These are phyloP conservation scores for Caenorhabditis remanei DNA, from an alignment of 1,140 invertebrate species.

Conservation along the genomic window DNA sequence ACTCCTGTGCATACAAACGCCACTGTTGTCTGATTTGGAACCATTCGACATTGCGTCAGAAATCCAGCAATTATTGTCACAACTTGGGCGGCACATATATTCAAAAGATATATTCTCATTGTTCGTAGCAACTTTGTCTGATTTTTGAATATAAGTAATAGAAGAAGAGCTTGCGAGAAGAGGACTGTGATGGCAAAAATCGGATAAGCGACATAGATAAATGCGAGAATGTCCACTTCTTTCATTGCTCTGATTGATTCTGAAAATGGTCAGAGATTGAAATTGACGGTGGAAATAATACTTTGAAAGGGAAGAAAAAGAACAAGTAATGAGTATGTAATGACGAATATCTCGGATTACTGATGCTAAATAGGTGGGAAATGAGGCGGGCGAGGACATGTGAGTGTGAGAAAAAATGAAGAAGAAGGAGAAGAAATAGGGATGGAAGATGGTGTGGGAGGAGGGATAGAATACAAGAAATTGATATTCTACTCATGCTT, in stretches of 20 bases:
- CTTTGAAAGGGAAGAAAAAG: background rate
- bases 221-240: slow-evolving; percentile 36
- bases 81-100: slow-evolving; percentile 21
- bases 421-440: background rate
- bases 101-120: slow-evolving; percentile 40
- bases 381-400: background rate
- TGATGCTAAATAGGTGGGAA: slow-evolving; percentile 53
- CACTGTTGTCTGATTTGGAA: slow-evolving; percentile 20
- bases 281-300: background rate
- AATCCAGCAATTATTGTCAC: slow-evolving; percentile 18
- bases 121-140: slow-evolving; percentile 17
- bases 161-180: slow-evolving; percentile 24
- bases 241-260: background rate
- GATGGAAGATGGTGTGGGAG: background rate
- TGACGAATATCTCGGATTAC: slow-evolving; percentile 46
- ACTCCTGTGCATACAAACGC: slow-evolving; percentile 40
- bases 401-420: slow-evolving; percentile 29
- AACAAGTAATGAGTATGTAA: slow-evolving; percentile 14
- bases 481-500: background rate
- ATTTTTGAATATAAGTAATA: slow-evolving; percentile 32
- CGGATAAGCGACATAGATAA: slow-evolving; percentile 6
- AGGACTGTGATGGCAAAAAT: slow-evolving; percentile 10
- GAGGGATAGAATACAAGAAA: background rate
- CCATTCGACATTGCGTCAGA: slow-evolving; percentile 26
- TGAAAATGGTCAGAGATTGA: background rate